Conservation (phyloP, 2,797 vertebrate genomes). For the Agapornis canus region DNA sequence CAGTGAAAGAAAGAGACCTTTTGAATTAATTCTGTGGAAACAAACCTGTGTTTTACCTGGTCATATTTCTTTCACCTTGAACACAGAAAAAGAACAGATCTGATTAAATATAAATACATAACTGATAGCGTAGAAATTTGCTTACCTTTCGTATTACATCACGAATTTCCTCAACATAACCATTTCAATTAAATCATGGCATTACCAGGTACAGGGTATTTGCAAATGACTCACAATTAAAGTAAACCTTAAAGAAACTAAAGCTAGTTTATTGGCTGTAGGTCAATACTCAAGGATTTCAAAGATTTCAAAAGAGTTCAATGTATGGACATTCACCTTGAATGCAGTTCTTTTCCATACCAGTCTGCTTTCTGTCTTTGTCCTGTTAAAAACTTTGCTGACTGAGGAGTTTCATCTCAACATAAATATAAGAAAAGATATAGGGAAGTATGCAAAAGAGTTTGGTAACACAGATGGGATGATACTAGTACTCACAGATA, state of each 20-base stretch:
- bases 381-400: background rate
- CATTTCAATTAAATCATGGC: background rate
- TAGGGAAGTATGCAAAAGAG: background rate
- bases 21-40: background rate
- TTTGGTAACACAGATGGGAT: background rate
- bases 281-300: background rate
- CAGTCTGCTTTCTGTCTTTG: background rate
- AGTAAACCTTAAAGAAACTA: background rate
- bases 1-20: background rate
- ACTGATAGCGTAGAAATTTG: background rate
- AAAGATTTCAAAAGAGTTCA: background rate
- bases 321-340: fast-evolving
- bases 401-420: background rate
- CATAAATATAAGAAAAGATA: background rate
- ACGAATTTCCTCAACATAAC: background rate
- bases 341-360: background rate
- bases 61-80: background rate
- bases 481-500: background rate
- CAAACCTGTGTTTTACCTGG: background rate
- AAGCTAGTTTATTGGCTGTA: background rate
- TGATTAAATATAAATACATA: background rate
- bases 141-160: background rate
- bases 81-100: background rate
- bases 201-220: background rate
- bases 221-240: background rate